These are phyloP conservation scores for Cheilinus undulatus DNA, from an alignment of 2,113 vertebrate genomes.

Conservation along the genomic window DNA sequence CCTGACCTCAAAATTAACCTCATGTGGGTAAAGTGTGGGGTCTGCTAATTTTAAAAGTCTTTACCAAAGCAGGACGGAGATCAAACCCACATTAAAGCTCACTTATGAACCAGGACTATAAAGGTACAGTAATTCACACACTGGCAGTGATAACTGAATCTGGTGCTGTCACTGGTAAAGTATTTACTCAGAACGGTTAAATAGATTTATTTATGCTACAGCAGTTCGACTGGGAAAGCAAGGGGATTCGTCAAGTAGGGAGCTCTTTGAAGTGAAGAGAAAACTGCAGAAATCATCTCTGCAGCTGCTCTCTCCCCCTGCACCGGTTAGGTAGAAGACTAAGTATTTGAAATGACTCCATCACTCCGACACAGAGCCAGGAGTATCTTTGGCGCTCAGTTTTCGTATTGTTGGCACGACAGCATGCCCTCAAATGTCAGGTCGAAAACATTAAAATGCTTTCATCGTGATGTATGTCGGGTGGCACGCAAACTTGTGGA, in stretches of 20 bases:
- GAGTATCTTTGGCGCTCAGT: conserved; percentile 71
- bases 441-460: conserved; percentile 64
- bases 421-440: conserved; percentile 55
- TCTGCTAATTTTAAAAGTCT: conserved; percentile 12
- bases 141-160: conserved; percentile 35
- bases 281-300: conserved; percentile 69
- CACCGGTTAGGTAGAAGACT: conserved; percentile 61
- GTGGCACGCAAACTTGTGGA: conserved; percentile 40
- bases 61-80: not conserved
- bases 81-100: conserved; percentile 33
- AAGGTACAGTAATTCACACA: conserved; percentile 37
- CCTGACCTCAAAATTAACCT: conserved; percentile 37
- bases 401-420: conserved; percentile 69
- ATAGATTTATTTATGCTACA: conserved; percentile 72
- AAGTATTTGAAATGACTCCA: conserved; percentile 75
- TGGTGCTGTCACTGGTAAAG: conserved; percentile 60
- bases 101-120: not conserved
- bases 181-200: conserved; percentile 72
- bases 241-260: conserved; percentile 66
- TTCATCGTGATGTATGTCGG: conserved; percentile 57
- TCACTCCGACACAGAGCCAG: conserved; percentile 66
- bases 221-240: conserved; percentile 61
- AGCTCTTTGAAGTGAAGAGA: conserved; percentile 68
- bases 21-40: conserved; percentile 25
- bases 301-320: conserved; percentile 72